These are phyloP conservation scores for Nettapus auritus DNA, from an alignment of 2,113 vertebrate genomes.

Conservation along the genomic window DNA sequence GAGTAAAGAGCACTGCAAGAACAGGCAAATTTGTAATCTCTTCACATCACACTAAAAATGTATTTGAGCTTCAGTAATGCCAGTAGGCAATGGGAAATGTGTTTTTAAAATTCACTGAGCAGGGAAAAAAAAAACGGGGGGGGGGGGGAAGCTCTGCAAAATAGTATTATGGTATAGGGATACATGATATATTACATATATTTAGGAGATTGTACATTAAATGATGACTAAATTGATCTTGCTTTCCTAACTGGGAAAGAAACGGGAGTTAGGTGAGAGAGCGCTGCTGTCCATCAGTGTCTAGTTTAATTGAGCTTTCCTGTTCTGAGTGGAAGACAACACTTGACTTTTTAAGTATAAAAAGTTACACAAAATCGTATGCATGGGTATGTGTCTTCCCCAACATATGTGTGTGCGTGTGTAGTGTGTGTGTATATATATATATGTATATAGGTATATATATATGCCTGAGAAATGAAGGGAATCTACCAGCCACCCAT, in stretches of 20 bases:
- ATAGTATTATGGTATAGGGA: neutral
- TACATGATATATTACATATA: neutral
- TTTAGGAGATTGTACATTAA: neutral
- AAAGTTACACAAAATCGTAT: neutral
- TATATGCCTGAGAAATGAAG: neutral
- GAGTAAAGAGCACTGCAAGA: neutral
- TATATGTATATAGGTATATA: too few species aligned
- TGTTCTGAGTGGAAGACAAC: neutral
- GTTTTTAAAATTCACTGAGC: neutral
- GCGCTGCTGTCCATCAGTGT: rapidly evolving
- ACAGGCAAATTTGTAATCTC: neutral
- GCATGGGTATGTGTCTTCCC: neutral
- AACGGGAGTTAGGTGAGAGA: neutral
- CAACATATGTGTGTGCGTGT: neutral
- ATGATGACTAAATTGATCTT: neutral
- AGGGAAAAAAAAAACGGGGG: neutral
- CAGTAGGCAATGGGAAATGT: neutral
- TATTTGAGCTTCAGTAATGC: neutral
- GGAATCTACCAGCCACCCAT: neutral
- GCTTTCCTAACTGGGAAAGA: neutral
- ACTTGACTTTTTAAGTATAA: neutral
- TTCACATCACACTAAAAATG: neutral
- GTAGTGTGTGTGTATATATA: too few species aligned
- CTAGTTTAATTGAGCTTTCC: neutral
- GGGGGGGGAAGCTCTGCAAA: neutral